Base-by-base conservation (phyloP, 2,888 invertebrate species). In the Heliconius charithonia region DNA sequence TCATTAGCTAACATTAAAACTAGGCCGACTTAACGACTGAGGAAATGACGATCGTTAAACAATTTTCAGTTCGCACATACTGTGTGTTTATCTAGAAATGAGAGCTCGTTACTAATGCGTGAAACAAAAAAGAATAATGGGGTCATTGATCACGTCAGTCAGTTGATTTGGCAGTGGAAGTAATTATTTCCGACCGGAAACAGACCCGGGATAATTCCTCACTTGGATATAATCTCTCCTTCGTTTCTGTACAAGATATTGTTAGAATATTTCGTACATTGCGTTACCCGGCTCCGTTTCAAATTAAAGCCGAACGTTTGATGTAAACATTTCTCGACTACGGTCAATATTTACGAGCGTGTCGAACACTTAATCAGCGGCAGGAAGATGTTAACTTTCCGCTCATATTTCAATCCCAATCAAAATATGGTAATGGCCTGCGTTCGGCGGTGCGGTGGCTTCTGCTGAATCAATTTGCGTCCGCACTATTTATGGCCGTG, bases 401-500 rank as follows among this genome's bases (percentile, higher is more conserved):
- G 86, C 86, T 89, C 89, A 87, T 92, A 91, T 89, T 90, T 93
- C 90, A 91, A 88, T 87, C 72, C 89, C 89, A 93, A 94, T 94
- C 93, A 93, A 91, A 93, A 93, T 93, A 92, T 93, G 92, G 87
- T 91, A 92, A 93, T 94, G 85, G 82, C 83, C 84, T 82, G 88
- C 85, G 86, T 85, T 87, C 86, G 85, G 86, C 86, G 85, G 88
- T 87, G 86, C 86, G 85, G 88, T 87, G 87, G 87, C 85, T 86
- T 87, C 88, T 85, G 89, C 86, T 85, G 89, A 93, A 92, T 94
- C 92, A 93, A 94, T 94, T 94, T 93, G 90, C 91, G 86, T 86
- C 87, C 85, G 87, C 86, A 87, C 91, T 89, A 93, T 94, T 94
- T 94, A 94, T 91, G 90, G 87, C 87, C 92, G 86, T 93, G 94